Conservation (phyloP, 2,113 vertebrate genomes). For the Cepphus grylle region DNA sequence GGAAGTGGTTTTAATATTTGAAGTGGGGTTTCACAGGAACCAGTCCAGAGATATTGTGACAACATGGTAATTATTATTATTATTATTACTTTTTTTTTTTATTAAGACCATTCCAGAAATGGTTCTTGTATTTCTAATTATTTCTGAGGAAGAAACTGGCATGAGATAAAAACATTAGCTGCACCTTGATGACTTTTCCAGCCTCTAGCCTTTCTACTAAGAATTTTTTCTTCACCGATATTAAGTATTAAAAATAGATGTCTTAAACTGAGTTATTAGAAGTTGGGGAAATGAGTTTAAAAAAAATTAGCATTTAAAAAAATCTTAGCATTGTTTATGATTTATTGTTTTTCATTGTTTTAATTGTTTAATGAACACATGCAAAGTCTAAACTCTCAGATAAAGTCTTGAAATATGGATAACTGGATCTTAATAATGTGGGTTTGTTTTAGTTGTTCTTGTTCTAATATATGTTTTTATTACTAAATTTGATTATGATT, state of each 20-base stretch:
- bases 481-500: background rate
- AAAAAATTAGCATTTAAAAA: background rate
- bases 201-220: background rate
- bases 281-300: background rate
- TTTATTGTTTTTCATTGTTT: background rate
- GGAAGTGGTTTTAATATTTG: background rate
- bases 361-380: background rate
- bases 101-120: background rate
- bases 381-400: background rate
- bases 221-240: background rate
- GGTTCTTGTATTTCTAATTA: background rate
- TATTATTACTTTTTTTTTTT: background rate
- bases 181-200: background rate
- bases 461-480: background rate
- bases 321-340: background rate
- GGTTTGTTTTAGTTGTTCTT: background rate
- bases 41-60: background rate
- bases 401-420: background rate
- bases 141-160: background rate
- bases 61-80: background rate
- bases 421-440: background rate
- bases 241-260: background rate
- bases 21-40: background rate
- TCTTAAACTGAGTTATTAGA: background rate
- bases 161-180: background rate